A percentile compares a stretch with the other conserved stretches of the same genome.
These are phyloP conservation scores for Heliothis virescens DNA, from an alignment of 1,140 invertebrate species.

Conservation along the genomic window DNA sequence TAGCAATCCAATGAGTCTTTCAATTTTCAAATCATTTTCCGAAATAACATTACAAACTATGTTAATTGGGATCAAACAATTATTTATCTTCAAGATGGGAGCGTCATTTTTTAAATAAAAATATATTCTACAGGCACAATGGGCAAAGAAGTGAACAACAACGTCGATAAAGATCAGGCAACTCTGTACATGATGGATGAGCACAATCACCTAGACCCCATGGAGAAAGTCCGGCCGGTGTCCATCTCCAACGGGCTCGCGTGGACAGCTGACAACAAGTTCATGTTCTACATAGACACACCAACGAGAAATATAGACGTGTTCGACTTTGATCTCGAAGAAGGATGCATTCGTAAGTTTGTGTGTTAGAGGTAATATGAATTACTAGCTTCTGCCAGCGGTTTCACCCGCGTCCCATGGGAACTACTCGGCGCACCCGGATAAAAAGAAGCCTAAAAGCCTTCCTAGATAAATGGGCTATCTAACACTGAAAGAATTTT, in stretches of 20 bases:
- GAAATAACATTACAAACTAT: too few species aligned
- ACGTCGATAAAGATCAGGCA: slow-evolving; percentile 73
- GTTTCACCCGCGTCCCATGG: too few species aligned
- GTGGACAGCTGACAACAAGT: slow-evolving; percentile 91
- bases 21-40: too few species aligned
- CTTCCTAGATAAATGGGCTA: too few species aligned
- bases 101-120: neutral
- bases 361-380: too few species aligned
- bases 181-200: slow-evolving; percentile 76
- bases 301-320: slow-evolving; percentile 89
- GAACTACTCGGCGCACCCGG: too few species aligned
- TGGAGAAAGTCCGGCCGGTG: slow-evolving; percentile 74
- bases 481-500: too few species aligned
- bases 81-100: too few species aligned
- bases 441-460: too few species aligned
- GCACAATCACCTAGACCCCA: slow-evolving; percentile 68
- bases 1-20: too few species aligned
- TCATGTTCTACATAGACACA: slow-evolving; percentile 93
- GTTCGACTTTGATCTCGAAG: slow-evolving; percentile 91
- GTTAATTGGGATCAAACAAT: too few species aligned
- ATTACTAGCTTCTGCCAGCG: too few species aligned
- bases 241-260: slow-evolving; percentile 93
- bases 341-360: slow-evolving; percentile 90
- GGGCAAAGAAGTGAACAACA: slow-evolving; percentile 72
- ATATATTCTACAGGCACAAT: slow-evolving; percentile 76